A percentile compares a stretch with the other conserved stretches of the same genome.
These are phyloP conservation scores for Dynastes hyllus DNA, from an alignment of 2,888 invertebrate genomes.

Conservation along the genomic window DNA sequence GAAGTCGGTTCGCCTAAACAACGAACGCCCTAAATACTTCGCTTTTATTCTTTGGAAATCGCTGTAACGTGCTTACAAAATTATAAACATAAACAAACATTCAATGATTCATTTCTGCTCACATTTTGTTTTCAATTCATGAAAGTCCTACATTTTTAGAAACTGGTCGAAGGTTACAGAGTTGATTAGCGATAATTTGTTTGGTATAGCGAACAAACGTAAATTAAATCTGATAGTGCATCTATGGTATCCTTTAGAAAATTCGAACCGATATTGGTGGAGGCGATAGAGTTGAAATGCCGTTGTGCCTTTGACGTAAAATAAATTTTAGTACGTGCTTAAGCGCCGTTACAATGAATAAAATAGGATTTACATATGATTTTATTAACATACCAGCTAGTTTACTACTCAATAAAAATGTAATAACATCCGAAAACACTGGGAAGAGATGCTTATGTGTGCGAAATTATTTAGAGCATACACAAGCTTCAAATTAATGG, in stretches of 20 bases:
- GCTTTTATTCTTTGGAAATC: background rate
- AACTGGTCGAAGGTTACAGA: too few species aligned
- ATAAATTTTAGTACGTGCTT: conserved; percentile 25
- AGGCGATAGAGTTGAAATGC: background rate
- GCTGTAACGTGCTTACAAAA: too few species aligned
- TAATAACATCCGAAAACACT: conserved; percentile 15
- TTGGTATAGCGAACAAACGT: too few species aligned
- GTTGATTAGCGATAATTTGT: too few species aligned
- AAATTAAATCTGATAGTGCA: too few species aligned
- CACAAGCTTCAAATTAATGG: too few species aligned
- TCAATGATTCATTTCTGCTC: background rate
- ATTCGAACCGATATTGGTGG: too few species aligned
- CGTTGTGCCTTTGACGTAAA: conserved; percentile 11
- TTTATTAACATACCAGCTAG: conserved; percentile 22
- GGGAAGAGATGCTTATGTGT: background rate
- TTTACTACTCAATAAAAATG: conserved; percentile 38
- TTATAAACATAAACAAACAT: background rate
- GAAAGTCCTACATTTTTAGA: background rate
- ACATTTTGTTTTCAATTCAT: background rate
- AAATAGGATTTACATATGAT: conserved; percentile 27
- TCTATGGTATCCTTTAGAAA: background rate
- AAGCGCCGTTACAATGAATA: conserved; percentile 31
- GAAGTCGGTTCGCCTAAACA: background rate
- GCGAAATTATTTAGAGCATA: background rate
- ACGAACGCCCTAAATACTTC: background rate